Evolutionary conservation across 2,888 invertebrate genomes (phyloP).

Genomic region (Trimorus sp.): DNA sequence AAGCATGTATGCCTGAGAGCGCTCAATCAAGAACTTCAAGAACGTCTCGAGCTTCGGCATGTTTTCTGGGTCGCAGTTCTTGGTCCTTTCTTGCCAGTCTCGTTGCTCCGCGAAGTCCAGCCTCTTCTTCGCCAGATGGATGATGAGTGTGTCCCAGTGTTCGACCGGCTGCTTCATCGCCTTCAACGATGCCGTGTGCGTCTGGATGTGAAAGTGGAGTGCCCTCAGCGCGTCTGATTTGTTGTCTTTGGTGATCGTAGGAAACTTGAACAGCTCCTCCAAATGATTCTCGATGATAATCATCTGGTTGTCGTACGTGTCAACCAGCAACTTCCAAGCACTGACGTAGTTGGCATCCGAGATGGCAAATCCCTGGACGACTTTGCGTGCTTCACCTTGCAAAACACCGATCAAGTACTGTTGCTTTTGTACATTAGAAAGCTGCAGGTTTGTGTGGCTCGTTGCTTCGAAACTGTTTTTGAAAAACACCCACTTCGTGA

Average conservation of each 20-base stretch:
- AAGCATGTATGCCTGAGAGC: constrained; percentile 19
- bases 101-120: constrained; percentile 8
- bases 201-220: constrained; percentile 20
- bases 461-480: constrained; percentile 60
- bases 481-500: constrained; percentile 61
- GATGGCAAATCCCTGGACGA: constrained; percentile 55
- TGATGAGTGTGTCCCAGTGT: constrained; percentile 15
- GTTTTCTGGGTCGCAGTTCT: constrained; percentile 17
- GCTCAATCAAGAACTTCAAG: constrained; percentile 55
- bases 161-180: constrained; percentile 20
- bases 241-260: constrained; percentile 16
- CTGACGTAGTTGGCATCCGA: constrained; percentile 61
- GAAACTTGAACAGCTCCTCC: constrained; percentile 19
- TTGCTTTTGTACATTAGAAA: constrained; percentile 57
- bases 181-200: constrained; percentile 31
- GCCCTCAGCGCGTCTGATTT: constrained; percentile 27
- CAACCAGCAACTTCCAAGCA: constrained; percentile 57
- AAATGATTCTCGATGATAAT: constrained; percentile 24
- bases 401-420: constrained; percentile 63
- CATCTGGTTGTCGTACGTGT: constrained; percentile 29
- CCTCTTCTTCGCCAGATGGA: constrained; percentile 19
- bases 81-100: constrained; percentile 22
- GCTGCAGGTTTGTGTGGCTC: constrained; percentile 40
- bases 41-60: constrained; percentile 62
- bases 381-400: constrained; percentile 62